Evolutionary conservation across 35 echinoderm and acorn worm genomes (phyloP).

Genomic region (Amphiura filiformis): DNA sequence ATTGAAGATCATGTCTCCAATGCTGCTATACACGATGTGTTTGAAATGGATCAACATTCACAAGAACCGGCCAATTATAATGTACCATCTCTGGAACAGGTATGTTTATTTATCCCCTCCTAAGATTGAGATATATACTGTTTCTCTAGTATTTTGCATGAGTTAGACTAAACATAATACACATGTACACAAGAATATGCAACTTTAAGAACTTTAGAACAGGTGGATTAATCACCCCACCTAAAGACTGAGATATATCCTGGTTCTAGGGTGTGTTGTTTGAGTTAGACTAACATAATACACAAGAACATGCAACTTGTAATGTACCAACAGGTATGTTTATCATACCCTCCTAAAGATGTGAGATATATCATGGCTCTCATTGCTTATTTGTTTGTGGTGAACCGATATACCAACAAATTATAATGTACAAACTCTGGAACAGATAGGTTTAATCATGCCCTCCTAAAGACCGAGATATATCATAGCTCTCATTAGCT

Average conservation of each 20-base stretch:
- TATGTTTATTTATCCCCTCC: constrained; percentile 1
- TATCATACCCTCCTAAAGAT: too few relatives aligned
- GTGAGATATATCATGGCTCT: too few relatives aligned
- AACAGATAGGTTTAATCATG: too few relatives aligned
- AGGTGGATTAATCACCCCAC: neutral
- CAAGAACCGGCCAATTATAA: constrained; percentile 81
- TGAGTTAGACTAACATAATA: too few relatives aligned
- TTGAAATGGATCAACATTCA: constrained; percentile 53
- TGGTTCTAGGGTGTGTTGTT: too few relatives aligned
- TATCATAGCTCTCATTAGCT: too few relatives aligned
- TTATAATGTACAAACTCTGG: too few relatives aligned
- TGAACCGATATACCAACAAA: too few relatives aligned
- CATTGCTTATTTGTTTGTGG: too few relatives aligned
- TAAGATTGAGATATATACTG: neutral
- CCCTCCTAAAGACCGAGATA: too few relatives aligned
- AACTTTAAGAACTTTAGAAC: neutral
- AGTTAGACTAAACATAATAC: neutral
- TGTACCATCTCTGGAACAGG: constrained; percentile 62
- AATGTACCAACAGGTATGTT: too few relatives aligned
- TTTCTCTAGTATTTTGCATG: neutral
- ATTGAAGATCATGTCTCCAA: constrained; percentile 83
- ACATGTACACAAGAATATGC: neutral
- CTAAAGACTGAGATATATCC: neutral
- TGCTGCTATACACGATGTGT: constrained; percentile 65
- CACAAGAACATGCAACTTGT: too few relatives aligned